Evolutionary conservation across 2,888 invertebrate genomes (phyloP), one percentile per base, ranked within the genome.

Genomic region (Silvanus unidentatus): DNA sequence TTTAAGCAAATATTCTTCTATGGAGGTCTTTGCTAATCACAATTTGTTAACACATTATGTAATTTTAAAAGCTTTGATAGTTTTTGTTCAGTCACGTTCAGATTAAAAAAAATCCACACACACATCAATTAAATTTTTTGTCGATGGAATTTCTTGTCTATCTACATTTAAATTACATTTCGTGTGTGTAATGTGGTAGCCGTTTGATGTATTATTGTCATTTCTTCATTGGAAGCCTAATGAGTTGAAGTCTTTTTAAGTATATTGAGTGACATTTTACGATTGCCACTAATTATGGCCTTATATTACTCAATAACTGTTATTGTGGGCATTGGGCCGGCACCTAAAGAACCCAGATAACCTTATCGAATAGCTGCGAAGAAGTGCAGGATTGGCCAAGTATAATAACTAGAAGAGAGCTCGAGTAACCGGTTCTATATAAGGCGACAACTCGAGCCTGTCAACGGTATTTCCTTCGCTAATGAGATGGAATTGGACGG

Each of bases 401-500:
- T 62, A 62, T n/a, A 60, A 62, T 63, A 63, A 64, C 56, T 49
- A 61, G 48, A 43, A 48, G 52, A 56, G 46, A 63, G 66, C 66
- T 63, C 65, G 54, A 55, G 56, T 50, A 66, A 70, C 69, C 69
- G 69, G 69, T 70, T 70, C 70, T 69, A 67, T 70, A 70, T 69
- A 70, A 68, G 69, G 69, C 56, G 57, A 59, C 63, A 58, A 60
- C 56, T 53, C 51, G 63, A 62, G 62, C 66, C 69, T 70, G 71
- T 71, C 71, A 70, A 64, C 59, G 68, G 66, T 70, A 70, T 71
- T 71, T 72, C 68, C 68, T 65, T 63, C 70, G 68, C 71, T 72
- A 72, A 72, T 72, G 72, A 72, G 72, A 71, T 70, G 69, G 68
- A 71, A 71, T 72, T 69, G 71, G 70, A 70, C 63, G 67, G 70